These are phyloP conservation scores for Teleogryllus occipitalis DNA, from an alignment of 1,140 invertebrate species.

Conservation along the genomic window DNA sequence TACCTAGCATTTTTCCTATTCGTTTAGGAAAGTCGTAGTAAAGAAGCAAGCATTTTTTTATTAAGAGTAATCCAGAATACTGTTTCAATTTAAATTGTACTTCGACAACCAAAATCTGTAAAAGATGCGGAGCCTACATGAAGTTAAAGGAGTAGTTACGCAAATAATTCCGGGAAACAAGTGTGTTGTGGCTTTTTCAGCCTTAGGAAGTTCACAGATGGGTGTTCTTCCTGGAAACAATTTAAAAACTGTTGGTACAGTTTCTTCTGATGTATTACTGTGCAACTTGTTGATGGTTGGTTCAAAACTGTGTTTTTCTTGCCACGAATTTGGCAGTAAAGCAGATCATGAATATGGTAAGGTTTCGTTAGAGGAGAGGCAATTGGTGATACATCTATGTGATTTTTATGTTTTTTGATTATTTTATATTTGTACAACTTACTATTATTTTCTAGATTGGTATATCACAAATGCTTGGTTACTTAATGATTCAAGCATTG, in stretches of 20 bases:
- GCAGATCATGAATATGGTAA: background rate
- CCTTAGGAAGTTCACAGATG: background rate
- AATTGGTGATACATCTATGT: background rate
- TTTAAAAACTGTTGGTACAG: background rate
- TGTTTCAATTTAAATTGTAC: too few species aligned
- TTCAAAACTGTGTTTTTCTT: background rate
- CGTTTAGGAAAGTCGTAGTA: too few species aligned
- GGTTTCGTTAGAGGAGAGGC: background rate
- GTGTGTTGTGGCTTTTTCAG: background rate
- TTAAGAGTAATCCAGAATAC: too few species aligned
- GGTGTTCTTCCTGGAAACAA: background rate
- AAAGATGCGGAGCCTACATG: background rate
- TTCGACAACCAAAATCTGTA: background rate
- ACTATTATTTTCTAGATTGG: background rate
- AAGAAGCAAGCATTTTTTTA: too few species aligned
- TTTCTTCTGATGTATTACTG: background rate
- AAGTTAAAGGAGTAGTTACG: background rate
- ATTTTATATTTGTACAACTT: background rate
- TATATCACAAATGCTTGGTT: background rate
- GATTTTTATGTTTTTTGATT: background rate
- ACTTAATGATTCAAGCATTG: background rate
- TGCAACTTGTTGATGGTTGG: background rate
- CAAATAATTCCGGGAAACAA: background rate
- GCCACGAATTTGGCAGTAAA: background rate
- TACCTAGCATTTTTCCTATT: too few species aligned